A percentile compares a stretch with the other conserved stretches of the same genome.
phyloP scores from a whole-genome alignment of 1,140 invertebrate genomes.

The Himalopsyche phryganea region DNA sequence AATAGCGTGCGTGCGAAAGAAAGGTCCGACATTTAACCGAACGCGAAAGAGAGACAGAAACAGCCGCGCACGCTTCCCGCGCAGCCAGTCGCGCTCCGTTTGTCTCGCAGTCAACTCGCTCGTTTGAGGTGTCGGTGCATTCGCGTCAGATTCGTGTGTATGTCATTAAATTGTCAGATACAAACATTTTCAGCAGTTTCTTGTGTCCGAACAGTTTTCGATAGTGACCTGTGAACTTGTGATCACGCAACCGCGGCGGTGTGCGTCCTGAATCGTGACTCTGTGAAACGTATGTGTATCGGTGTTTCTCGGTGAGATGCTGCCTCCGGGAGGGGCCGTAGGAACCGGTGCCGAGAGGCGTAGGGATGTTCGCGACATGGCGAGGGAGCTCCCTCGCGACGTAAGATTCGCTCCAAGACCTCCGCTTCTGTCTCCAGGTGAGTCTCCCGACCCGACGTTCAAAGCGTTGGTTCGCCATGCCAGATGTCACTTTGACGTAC shows the following conservation, averaged over 20 bases:
- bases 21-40: not conserved
- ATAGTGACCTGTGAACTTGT: constrained; percentile 14
- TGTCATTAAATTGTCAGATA: constrained; percentile 7
- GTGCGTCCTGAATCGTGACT: not conserved
- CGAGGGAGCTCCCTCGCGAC: constrained; percentile 47
- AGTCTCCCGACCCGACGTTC: constrained; percentile 4
- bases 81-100: constrained; percentile 21
- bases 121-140: constrained; percentile 5
- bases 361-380: constrained; percentile 47
- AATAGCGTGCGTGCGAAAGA: constrained; percentile 18
- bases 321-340: constrained; percentile 49
- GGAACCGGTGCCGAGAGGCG: constrained; percentile 47
- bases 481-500: constrained; percentile 34
- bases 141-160: constrained; percentile 10
- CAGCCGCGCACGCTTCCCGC: constrained; percentile 17
- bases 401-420: constrained; percentile 39
- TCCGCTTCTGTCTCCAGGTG: constrained; percentile 23
- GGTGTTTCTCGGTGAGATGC: constrained; percentile 35
- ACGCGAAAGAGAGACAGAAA: constrained; percentile 18
- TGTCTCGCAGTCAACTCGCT: constrained; percentile 17
- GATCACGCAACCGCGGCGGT: not conserved
- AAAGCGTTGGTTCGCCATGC: constrained; percentile 15
- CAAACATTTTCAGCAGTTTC: constrained; percentile 4
- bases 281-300: constrained; percentile 16
- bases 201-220: not conserved